Evolutionary conservation across 2,888 invertebrate species (phyloP), one percentile per base, ranked within the genome.

Genomic region (Tortricodes alternella): DNA sequence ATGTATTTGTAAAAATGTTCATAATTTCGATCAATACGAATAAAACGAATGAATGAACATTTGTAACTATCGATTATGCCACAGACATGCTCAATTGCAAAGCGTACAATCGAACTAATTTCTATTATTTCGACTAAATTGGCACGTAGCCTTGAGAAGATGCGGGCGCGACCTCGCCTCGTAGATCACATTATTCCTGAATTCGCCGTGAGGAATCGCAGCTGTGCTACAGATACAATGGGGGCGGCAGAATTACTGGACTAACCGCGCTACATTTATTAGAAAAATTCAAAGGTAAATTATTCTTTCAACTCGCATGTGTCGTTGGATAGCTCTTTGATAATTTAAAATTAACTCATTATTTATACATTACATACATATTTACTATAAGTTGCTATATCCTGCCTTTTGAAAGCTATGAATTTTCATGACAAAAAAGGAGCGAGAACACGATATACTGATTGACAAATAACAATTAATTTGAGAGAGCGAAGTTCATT

Each of bases 161-260:
- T 59, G 61, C 63, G 65, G 67, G 62, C 62, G 65, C 67, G 67
- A 63, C 68, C 71, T 68, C 65, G 66, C 57, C 55, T 62, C 35
- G 62, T 64, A 63, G 63, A 67, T 63, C 44, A 46, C 50, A 41
- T 39, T 51, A 66, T 67, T 68, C 66, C 64, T 67, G 62, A 21
- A 37, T 49, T 43, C 43, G 29, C 37, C 50, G 41, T 56, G 55
- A 55, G 49, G 37, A 13, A 48, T 34, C 34, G 39, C 39, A 38
- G 53, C 15, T 23, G 41, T 11, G 43, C n/a, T 16, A 13, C 8
- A 32, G 29, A 5, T n/a, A 44, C 8, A 4, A 35, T 5, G 1
- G 2, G 13, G 7, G 43, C 29, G 32, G 43, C 15, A 13, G 13
- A 19, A 2, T 13, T 11, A 18, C 16, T 37, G 21, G 3, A 29